These are phyloP conservation scores for Mormoops blainvillei DNA, from an alignment of 2,113 vertebrate genomes.

Conservation along the genomic window DNA sequence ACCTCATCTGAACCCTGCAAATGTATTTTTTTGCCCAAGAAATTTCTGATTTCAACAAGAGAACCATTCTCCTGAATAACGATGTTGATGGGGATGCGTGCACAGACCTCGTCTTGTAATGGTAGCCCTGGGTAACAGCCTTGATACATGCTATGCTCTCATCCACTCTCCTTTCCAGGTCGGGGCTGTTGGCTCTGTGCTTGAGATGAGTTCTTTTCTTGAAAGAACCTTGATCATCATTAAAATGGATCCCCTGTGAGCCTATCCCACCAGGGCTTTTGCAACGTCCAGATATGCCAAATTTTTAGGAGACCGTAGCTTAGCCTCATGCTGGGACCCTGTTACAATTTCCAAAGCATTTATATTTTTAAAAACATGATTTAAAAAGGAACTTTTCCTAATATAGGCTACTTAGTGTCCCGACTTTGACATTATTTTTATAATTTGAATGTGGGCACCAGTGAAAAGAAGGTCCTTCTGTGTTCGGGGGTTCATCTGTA, in stretches of 20 bases:
- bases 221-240: neutral
- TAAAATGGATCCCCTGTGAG: neutral
- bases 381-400: neutral
- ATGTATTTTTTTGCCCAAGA: too few species aligned
- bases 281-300: neutral
- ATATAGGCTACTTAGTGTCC: neutral
- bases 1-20: too few species aligned
- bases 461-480: neutral
- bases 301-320: neutral
- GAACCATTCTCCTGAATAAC: constrained; percentile 88
- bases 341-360: neutral
- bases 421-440: neutral
- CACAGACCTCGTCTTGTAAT: constrained; percentile 88
- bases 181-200: neutral
- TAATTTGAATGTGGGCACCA: neutral
- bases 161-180: neutral
- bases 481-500: neutral
- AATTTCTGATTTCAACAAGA: constrained; percentile 92
- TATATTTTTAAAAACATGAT: neutral
- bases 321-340: neutral
- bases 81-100: constrained; percentile 94
- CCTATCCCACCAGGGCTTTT: neutral
- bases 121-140: too few species aligned
- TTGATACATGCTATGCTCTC: neutral
- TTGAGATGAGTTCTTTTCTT: neutral